Evolutionary conservation across 2,888 invertebrate species (phyloP), one percentile per base, ranked within the genome.

Genomic region (Hypena proboscidalis): DNA sequence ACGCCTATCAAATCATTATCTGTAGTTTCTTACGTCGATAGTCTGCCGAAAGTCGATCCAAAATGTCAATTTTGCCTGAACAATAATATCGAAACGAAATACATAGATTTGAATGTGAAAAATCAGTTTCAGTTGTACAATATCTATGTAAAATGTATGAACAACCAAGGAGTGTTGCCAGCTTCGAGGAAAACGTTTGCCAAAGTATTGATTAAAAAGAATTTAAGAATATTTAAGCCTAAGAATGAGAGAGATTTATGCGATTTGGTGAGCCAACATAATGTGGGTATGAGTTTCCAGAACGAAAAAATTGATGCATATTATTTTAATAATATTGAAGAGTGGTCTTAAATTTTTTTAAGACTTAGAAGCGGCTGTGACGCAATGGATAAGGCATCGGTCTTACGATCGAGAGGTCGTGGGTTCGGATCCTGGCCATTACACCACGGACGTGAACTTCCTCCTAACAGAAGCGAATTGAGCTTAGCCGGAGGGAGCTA

Each of bases 111-210:
- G 2, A 59, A 67, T 27, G 48, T 86, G 0, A 85, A 80, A 59
- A 86, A 83, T 41, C 46, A 70, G 10, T 74, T 64, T 39, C 84
- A 86, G 8, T 23, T 86, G 0, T 86, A 83, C 27, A 74, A 66
- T 34, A 31, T 70, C 4, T 86, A 86, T 31, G 63, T 68, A 0
- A 70, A 56, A 35, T 77, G 78, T 7, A 79, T 80, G 73, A 71
- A 60, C 14, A 4, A 7, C 0, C 60, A 58, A 9, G 59, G 56
- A 0, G 7, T 67, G 0, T 40, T 7, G 0, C 74, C 83, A 0
- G 85, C 84, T 0, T 86, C 85, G 0, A 77, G 86, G 4, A 86
- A 85, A 13, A 86, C 86, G 0, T 86, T 86, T 8, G 59, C 76
- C 0, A 83, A 78, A 63, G 84, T 82, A 0, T 42, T 80, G 0